Percentiles rank a stretch among this genome's conserved stretches.
Conservation (phyloP, 1,140 invertebrate genomes). For the Drosophila oshimai region DNA sequence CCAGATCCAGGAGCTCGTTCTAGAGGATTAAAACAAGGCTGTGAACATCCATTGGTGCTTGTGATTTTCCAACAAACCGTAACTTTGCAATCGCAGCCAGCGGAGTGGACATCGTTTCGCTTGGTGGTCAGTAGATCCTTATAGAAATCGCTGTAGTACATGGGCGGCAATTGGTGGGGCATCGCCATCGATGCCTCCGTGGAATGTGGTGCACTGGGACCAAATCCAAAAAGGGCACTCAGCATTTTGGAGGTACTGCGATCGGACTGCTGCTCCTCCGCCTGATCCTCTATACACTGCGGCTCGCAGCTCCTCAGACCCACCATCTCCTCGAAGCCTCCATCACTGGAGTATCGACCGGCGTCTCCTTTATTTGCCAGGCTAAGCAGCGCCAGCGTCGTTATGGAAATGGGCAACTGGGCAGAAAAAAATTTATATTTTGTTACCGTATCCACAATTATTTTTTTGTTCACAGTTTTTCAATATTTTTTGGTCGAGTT, state of each 20-base stretch:
- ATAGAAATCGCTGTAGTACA: conserved; percentile 72
- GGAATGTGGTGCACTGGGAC: conserved; percentile 8
- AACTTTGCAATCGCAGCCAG: conserved; percentile 79
- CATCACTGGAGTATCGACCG: conserved; percentile 27
- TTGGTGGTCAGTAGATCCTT: conserved; percentile 63
- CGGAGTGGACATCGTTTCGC: conserved; percentile 57
- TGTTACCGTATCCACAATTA: background rate
- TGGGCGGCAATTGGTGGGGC: conserved; percentile 54
- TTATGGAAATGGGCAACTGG: conserved; percentile 46
- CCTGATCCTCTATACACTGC: conserved; percentile 19
- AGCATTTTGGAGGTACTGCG: conserved; percentile 50
- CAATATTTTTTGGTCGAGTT: background rate
- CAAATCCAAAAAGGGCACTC: conserved; percentile 45
- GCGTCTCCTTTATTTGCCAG: conserved; percentile 10
- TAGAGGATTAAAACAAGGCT: background rate
- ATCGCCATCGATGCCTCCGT: conserved; percentile 29
- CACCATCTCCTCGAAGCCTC: conserved; percentile 42
- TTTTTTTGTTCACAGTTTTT: background rate
- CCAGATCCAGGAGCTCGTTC: conserved; percentile 72
- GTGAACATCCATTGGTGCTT: background rate
- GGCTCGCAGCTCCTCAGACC: conserved; percentile 11
- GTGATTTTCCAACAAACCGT: conserved; percentile 41
- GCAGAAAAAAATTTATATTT: background rate
- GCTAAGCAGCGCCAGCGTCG: conserved; percentile 52
- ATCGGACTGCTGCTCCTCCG: conserved; percentile 3